A percentile compares a stretch with the other conserved stretches of the same genome.
Conservation (phyloP, 1,140 invertebrate species). For the Ceratina australensis region DNA sequence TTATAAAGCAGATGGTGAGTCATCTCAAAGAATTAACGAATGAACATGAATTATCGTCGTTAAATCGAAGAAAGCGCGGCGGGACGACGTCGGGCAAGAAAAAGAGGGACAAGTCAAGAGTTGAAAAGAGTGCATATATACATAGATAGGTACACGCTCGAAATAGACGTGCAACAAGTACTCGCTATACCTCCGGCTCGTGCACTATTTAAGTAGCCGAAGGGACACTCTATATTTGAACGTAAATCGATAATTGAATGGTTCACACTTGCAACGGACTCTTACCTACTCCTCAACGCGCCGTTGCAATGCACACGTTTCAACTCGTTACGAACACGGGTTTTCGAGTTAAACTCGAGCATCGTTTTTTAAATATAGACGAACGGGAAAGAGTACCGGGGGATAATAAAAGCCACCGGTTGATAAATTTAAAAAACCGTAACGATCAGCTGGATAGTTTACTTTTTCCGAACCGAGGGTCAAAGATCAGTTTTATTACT, state of each 20-base stretch:
- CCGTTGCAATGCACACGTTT: too few species aligned
- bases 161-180: conserved; percentile 44
- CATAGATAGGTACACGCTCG: neutral
- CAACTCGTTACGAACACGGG: too few species aligned
- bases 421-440: too few species aligned
- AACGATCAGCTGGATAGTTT: too few species aligned
- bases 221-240: conserved; percentile 52
- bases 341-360: too few species aligned
- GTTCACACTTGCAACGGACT: conserved; percentile 41
- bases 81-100: neutral
- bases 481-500: too few species aligned
- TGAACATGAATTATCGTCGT: neutral
- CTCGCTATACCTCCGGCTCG: conserved; percentile 13
- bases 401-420: too few species aligned
- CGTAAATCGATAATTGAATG: conserved; percentile 58
- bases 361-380: too few species aligned
- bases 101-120: neutral
- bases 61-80: neutral
- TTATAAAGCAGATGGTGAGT: too few species aligned
- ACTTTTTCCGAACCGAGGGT: too few species aligned
- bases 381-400: too few species aligned
- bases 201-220: conserved; percentile 41
- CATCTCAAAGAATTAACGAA: too few species aligned
- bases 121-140: neutral
- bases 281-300: conserved; percentile 49